These are phyloP conservation scores for Trichoplusia ni DNA, from an alignment of 1,140 invertebrate genomes.

Conservation along the genomic window DNA sequence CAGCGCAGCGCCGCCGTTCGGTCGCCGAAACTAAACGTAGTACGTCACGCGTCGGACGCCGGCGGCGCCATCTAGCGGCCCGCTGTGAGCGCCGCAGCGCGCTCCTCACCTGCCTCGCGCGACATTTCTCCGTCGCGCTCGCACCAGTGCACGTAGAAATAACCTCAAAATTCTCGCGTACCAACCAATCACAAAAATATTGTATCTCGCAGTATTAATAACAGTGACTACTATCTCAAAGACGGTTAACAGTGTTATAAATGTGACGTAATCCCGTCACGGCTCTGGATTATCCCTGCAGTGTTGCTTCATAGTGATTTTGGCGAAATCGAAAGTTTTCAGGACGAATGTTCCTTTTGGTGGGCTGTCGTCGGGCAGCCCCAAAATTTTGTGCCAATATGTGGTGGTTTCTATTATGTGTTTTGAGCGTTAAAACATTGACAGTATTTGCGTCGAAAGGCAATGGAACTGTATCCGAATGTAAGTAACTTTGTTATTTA, in stretches of 20 bases:
- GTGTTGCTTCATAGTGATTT: constrained; percentile 63
- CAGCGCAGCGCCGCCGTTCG: constrained; percentile 72
- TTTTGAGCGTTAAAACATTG: constrained; percentile 62
- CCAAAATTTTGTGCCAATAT: constrained; percentile 75
- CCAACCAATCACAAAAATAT: constrained; percentile 66
- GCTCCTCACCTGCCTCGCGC: constrained; percentile 61
- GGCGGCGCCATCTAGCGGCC: constrained; percentile 64
- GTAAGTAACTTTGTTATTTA: constrained; percentile 52
- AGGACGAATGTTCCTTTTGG: constrained; percentile 73
- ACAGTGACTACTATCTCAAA: constrained; percentile 59
- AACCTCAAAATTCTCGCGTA: constrained; percentile 73
- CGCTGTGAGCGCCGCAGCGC: constrained; percentile 46
- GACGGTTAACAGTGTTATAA: constrained; percentile 45
- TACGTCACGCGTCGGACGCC: constrained; percentile 60
- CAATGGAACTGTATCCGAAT: constrained; percentile 48
- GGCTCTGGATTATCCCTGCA: constrained; percentile 43
- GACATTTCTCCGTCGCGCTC: constrained; percentile 74
- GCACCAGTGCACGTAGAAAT: constrained; percentile 77
- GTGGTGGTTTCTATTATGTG: constrained; percentile 77
- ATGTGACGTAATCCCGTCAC: constrained; percentile 45
- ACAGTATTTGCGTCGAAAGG: constrained; percentile 60
- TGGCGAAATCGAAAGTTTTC: constrained; percentile 73
- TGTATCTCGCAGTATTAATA: constrained; percentile 51
- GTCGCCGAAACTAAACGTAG: constrained; percentile 65
- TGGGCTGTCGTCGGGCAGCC: constrained; percentile 78